These are phyloP conservation scores for Tridacna crocea DNA, from an alignment of 2,888 invertebrate genomes.

Conservation along the genomic window DNA sequence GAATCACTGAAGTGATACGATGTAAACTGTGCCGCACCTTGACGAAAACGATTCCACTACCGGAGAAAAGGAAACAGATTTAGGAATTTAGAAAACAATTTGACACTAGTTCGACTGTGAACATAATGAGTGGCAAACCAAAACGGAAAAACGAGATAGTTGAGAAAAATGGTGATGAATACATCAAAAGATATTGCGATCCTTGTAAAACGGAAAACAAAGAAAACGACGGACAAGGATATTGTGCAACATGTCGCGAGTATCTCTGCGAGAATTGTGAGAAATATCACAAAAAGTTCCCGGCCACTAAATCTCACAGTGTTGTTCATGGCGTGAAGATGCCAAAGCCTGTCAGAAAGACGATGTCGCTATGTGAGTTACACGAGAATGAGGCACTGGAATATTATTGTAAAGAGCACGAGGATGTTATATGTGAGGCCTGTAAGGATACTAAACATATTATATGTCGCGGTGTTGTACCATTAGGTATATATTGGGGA, in stretches of 20 bases:
- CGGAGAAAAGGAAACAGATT: no score
- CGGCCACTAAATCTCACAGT: constrained; percentile 45
- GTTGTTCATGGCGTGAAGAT: constrained; percentile 53
- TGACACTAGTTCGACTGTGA: background rate
- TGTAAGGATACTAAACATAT: constrained; percentile 50
- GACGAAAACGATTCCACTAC: no score
- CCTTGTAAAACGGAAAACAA: constrained; percentile 50
- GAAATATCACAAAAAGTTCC: constrained; percentile 53
- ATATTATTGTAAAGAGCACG: constrained; percentile 51
- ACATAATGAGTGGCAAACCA: background rate
- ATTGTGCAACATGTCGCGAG: constrained; percentile 46
- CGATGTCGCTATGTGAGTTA: constrained; percentile 43
- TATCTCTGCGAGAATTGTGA: constrained; percentile 55
- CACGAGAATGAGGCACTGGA: constrained; percentile 49
- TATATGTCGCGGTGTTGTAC: constrained; percentile 40
- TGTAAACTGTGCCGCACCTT: no score
- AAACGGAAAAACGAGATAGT: constrained; percentile 1
- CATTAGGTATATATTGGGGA: constrained; percentile 40
- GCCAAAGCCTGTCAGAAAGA: constrained; percentile 56
- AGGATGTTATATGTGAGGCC: constrained; percentile 47
- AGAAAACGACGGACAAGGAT: constrained; percentile 45
- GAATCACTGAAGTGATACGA: no score
- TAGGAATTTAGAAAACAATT: no score
- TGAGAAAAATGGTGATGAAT: constrained; percentile 26
- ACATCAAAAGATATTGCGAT: constrained; percentile 43